phyloP scores from a whole-genome alignment of 2,888 invertebrate genomes.

The Euzetes globulus region DNA sequence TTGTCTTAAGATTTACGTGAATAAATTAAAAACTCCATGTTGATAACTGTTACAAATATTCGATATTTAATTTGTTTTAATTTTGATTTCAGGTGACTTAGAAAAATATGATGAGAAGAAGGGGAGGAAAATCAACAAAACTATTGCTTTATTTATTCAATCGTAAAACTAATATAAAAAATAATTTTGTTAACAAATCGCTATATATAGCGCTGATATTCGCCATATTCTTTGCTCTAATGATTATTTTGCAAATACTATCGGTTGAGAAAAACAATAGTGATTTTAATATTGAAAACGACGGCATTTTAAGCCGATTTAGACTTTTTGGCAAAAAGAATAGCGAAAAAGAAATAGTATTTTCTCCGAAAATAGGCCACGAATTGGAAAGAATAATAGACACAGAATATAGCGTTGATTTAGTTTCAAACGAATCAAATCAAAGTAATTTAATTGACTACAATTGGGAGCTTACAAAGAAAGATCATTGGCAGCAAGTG shows the following conservation, averaged over 20 bases:
- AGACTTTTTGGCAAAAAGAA: slow-evolving; percentile 5
- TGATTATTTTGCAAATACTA: slow-evolving; percentile 25
- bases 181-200: background rate
- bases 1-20: too few relatives aligned
- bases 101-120: background rate
- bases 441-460: slow-evolving; percentile 31
- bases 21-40: background rate
- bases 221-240: slow-evolving; percentile 16
- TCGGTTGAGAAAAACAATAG: slow-evolving; percentile 2
- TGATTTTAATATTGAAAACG: slow-evolving; percentile 8
- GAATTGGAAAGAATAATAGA: slow-evolving; percentile 22
- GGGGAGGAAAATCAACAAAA: too few relatives aligned
- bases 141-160: background rate
- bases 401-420: background rate
- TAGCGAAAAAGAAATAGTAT: slow-evolving; percentile 21
- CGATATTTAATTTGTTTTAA: background rate
- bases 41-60: background rate
- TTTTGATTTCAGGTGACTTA: background rate
- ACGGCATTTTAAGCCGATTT: slow-evolving; percentile 12
- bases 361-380: background rate
- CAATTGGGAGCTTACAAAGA: slow-evolving; percentile 31
- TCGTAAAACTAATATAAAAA: background rate
- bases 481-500: slow-evolving; percentile 46
- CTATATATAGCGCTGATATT: slow-evolving; percentile 25
- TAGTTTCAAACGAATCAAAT: slow-evolving; percentile 6